phyloP scores from a whole-genome alignment of 2,797 vertebrate species.

The Protosalanx chinensis region DNA sequence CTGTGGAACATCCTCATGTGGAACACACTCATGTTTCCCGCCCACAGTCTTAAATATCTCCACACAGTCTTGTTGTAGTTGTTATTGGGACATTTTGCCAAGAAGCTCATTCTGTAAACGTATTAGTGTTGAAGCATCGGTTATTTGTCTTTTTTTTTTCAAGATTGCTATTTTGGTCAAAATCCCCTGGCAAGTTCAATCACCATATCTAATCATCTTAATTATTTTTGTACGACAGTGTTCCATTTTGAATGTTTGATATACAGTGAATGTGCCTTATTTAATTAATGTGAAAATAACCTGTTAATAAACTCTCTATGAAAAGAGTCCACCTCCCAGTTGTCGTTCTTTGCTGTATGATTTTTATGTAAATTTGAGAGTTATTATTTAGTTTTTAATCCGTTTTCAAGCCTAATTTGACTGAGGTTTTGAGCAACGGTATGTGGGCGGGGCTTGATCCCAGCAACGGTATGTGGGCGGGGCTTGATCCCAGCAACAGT shows the following conservation, averaged over 20 bases:
- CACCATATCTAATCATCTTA: slow-evolving; percentile 14
- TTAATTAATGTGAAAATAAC: slow-evolving; percentile 60
- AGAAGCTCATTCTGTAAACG: not conserved
- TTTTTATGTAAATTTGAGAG: not conserved
- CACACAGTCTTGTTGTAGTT: slow-evolving; percentile 4
- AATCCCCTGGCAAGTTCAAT: slow-evolving; percentile 19
- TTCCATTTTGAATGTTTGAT: slow-evolving; percentile 46
- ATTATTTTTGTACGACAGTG: slow-evolving; percentile 59
- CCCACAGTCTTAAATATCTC: not conserved
- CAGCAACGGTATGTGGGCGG: not conserved
- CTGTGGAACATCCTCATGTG: no score
- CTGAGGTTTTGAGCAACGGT: not conserved
- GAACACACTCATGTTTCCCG: not conserved
- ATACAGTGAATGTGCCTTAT: slow-evolving; percentile 71
- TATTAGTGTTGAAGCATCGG: not conserved
- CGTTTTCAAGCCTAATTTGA: no score
- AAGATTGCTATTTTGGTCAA: slow-evolving; percentile 10
- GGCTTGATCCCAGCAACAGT: not conserved
- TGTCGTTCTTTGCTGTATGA: not conserved
- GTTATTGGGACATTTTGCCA: not conserved
- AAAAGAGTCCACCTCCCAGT: not conserved
- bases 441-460: no score
- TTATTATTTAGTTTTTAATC: not conserved
- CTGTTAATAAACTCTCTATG: slow-evolving; percentile 37
- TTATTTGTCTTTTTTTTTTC: slow-evolving; percentile 10